Percentiles rank a stretch among this genome's conserved stretches.
Conservation (phyloP, 2,888 invertebrate species). For the Rotaria socialis region DNA sequence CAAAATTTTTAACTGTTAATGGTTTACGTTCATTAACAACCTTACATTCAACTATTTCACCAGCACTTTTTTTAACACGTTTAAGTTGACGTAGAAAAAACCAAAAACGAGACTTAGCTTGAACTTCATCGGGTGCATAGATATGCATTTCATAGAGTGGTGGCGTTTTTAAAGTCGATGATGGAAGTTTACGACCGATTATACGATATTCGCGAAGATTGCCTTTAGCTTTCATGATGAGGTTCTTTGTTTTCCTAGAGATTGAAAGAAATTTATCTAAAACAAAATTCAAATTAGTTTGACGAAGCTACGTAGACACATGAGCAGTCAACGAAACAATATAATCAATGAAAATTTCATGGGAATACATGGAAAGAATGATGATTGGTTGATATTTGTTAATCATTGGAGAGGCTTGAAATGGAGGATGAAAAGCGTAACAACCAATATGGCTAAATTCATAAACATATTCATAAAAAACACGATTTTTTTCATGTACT, state of each 20-base stretch:
- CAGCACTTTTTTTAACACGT: conserved; percentile 97
- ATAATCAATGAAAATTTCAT: neutral
- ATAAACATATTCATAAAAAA: too few species aligned
- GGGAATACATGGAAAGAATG: neutral
- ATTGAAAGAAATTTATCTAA: neutral
- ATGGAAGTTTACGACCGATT: conserved; percentile 92
- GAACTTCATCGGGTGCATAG: conserved; percentile 92
- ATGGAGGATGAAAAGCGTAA: neutral
- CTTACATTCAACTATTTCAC: conserved; percentile 91
- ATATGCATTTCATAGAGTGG: conserved; percentile 98
- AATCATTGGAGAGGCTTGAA: neutral
- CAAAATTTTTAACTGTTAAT: conserved; percentile 93
- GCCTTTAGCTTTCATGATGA: conserved; percentile 35
- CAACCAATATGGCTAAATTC: neutral
- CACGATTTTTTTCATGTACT: too few species aligned
- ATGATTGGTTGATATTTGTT: neutral
- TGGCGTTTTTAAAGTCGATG: conserved; percentile 83
- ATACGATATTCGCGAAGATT: conserved; percentile 77
- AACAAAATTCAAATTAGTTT: neutral
- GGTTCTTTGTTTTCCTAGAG: neutral
- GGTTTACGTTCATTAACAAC: conserved; percentile 78
- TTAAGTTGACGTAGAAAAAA: conserved; percentile 93
- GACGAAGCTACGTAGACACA: neutral
- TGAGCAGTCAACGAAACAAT: neutral
- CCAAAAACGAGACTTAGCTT: conserved; percentile 98